Evolutionary conservation across 2,888 invertebrate genomes (phyloP).

Genomic region (Clusia tigrina): DNA sequence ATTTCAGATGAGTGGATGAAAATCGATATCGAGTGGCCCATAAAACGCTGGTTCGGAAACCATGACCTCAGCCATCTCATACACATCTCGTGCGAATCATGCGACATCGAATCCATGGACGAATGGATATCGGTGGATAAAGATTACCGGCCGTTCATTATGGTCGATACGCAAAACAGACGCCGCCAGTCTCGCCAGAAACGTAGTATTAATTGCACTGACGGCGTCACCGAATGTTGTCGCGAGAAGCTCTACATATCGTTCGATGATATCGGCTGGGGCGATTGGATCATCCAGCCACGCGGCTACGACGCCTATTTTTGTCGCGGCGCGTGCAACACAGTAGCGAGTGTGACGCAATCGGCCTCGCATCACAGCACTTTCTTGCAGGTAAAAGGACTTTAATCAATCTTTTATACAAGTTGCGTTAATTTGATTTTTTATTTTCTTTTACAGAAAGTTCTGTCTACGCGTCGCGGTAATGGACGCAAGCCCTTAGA

Average conservation of each 20-base stretch:
- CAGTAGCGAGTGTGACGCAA: constrained; percentile 75
- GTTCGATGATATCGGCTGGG: constrained; percentile 87
- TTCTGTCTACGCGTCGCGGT: constrained; percentile 68
- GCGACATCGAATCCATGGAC: constrained; percentile 70
- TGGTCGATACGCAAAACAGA: constrained; percentile 79
- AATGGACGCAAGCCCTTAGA: constrained; percentile 67
- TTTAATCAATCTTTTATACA: no score
- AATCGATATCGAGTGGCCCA: constrained; percentile 79
- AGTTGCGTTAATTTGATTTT: no score
- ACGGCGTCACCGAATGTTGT: constrained; percentile 80
- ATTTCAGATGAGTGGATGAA: constrained; percentile 80
- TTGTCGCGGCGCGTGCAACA: constrained; percentile 82
- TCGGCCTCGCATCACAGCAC: constrained; percentile 75
- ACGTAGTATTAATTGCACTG: constrained; percentile 74
- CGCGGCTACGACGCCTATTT: constrained; percentile 87
- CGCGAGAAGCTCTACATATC: constrained; percentile 83
- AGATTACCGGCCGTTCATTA: constrained; percentile 78
- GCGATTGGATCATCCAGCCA: constrained; percentile 86
- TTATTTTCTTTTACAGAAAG: constrained; percentile 69
- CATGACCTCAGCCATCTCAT: constrained; percentile 75
- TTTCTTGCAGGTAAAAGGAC: constrained; percentile 76
- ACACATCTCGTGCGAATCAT: constrained; percentile 81
- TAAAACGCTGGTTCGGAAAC: constrained; percentile 78
- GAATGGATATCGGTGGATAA: constrained; percentile 75
- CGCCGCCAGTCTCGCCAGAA: constrained; percentile 68